These are phyloP conservation scores for Sphaerophoria rueppellii DNA, from an alignment of 2,888 invertebrate species.

Conservation along the genomic window DNA sequence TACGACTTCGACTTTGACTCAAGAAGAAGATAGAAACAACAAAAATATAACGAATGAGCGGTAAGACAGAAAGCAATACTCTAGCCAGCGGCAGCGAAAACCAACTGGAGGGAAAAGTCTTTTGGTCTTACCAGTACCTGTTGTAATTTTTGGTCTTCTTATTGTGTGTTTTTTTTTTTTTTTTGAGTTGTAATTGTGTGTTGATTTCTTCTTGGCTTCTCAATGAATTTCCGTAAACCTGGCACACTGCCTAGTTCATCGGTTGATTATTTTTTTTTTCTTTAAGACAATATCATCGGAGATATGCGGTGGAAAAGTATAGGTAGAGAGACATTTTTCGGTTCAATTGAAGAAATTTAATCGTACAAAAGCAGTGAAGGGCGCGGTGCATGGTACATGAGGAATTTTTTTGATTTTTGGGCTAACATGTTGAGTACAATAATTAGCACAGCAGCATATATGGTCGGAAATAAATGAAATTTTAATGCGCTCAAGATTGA, in stretches of 20 bases:
- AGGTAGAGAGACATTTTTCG: constrained; percentile 34
- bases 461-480: constrained; percentile 51
- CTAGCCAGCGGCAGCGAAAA: background rate
- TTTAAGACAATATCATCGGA: constrained; percentile 2
- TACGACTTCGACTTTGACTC: background rate
- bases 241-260: constrained; percentile 54
- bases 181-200: constrained; percentile 22
- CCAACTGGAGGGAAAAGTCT: constrained; percentile 62
- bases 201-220: constrained; percentile 45
- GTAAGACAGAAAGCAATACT: constrained; percentile 54
- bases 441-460: constrained; percentile 39
- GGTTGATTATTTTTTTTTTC: constrained; percentile 52
- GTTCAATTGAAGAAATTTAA: constrained; percentile 36
- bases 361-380: background rate
- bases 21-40: constrained; percentile 58
- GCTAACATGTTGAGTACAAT: constrained; percentile 47
- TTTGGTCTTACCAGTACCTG: constrained; percentile 51
- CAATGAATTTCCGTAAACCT: constrained; percentile 50
- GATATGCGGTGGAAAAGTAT: constrained; percentile 17
- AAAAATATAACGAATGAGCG: constrained; percentile 52
- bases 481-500: constrained; percentile 63
- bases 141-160: constrained; percentile 51
- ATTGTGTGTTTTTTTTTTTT: constrained; percentile 22
- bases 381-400: constrained; percentile 6
- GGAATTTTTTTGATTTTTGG: constrained; percentile 52